Percentiles rank a stretch among this genome's conserved stretches.
These are phyloP conservation scores for Zeus faber DNA, from an alignment of 2,113 vertebrate genomes.

Conservation along the genomic window DNA sequence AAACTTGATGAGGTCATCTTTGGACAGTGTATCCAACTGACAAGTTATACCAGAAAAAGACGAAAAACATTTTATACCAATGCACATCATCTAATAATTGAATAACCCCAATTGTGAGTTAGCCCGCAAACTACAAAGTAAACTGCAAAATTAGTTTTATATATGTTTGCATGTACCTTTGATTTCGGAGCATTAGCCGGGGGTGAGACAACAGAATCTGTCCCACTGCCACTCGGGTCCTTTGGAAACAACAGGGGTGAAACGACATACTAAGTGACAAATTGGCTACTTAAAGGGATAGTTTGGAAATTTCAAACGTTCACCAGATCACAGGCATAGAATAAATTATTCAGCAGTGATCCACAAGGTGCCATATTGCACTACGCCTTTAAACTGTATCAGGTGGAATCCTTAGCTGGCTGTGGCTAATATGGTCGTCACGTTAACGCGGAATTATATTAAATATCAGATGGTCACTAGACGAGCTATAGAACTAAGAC, in stretches of 20 bases:
- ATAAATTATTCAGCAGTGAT: too few relatives aligned
- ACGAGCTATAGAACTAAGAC: conserved; percentile 38
- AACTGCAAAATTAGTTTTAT: too few relatives aligned
- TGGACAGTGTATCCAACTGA: conserved; percentile 91
- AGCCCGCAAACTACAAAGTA: too few relatives aligned
- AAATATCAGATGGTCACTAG: neutral
- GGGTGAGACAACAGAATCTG: conserved; percentile 47
- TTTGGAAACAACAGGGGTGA: conserved; percentile 20
- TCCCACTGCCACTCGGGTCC: conserved; percentile 42
- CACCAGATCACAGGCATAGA: too few relatives aligned
- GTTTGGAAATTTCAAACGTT: too few relatives aligned
- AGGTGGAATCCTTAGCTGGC: too few relatives aligned
- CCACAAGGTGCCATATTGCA: too few relatives aligned
- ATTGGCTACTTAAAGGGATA: neutral
- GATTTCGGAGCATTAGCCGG: conserved; percentile 54
- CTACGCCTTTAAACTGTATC: too few relatives aligned
- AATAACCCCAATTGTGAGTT: neutral
- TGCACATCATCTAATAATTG: neutral
- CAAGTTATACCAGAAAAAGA: too few relatives aligned
- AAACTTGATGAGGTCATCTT: conserved; percentile 97
- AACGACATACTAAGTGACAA: neutral
- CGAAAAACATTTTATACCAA: neutral
- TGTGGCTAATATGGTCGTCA: too few relatives aligned
- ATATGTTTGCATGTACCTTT: too few relatives aligned
- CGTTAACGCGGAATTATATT: neutral